Percentiles rank a stretch among this genome's conserved stretches.
phyloP scores from a whole-genome alignment of 2,888 invertebrate genomes.

The Scaptomyza flava region DNA sequence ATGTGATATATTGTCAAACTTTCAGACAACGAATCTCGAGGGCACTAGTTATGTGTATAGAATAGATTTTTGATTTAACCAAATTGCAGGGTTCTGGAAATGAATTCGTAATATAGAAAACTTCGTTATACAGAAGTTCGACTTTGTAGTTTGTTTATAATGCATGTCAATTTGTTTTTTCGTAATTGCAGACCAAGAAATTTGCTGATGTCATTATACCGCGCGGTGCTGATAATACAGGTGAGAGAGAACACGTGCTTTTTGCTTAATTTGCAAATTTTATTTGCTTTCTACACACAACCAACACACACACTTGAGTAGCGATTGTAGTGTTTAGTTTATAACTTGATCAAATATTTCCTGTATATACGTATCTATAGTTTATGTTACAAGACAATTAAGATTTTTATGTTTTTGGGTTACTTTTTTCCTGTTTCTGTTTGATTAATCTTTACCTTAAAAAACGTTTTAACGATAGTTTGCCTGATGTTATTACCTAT shows the following conservation, averaged over 20 bases:
- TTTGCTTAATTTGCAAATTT: constrained; percentile 43
- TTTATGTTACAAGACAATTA: constrained; percentile 21
- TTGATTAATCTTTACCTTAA: constrained; percentile 16
- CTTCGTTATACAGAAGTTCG: no score
- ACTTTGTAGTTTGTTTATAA: neutral
- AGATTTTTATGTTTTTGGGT: constrained; percentile 28
- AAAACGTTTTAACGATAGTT: constrained; percentile 31
- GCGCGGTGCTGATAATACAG: constrained; percentile 98
- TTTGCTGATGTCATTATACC: constrained; percentile 99
- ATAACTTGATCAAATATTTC: constrained; percentile 20
- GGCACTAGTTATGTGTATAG: no score
- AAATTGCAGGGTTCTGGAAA: no score
- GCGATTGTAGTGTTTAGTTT: constrained; percentile 54
- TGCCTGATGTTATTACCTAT: constrained; percentile 54
- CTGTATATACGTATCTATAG: constrained; percentile 34
- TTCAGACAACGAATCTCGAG: no score
- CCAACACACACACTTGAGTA: constrained; percentile 25
- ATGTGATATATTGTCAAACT: neutral
- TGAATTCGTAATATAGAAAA: no score
- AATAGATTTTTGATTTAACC: no score
- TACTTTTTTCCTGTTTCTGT: constrained; percentile 28
- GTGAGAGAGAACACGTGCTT: constrained; percentile 86
- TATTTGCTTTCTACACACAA: constrained; percentile 21
- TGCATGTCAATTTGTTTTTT: neutral
- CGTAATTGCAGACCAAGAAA: constrained; percentile 95